Percentiles rank a stretch among this genome's conserved stretches.
Conservation (phyloP, 1,140 invertebrate genomes). For the Sitobion miscanthi region DNA sequence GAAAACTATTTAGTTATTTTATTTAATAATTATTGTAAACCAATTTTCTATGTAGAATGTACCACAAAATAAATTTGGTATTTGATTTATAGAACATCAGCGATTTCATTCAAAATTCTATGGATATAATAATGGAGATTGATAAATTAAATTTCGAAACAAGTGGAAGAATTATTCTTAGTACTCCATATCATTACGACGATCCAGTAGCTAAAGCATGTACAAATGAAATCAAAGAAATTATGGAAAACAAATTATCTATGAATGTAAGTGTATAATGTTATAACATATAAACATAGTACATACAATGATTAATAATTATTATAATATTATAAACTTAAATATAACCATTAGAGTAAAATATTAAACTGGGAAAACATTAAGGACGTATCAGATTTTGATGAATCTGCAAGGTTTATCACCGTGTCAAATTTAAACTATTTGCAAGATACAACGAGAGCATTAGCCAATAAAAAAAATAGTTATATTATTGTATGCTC, state of each 20-base stretch:
- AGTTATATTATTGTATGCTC: conserved; percentile 14
- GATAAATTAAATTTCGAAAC: neutral
- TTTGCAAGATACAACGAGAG: neutral
- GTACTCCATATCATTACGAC: conserved; percentile 13
- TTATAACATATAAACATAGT: too few relatives aligned
- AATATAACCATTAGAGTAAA: neutral
- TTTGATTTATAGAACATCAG: neutral
- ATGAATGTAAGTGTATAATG: neutral
- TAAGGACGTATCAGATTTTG: neutral
- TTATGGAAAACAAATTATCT: neutral
- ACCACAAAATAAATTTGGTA: neutral
- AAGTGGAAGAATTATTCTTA: neutral
- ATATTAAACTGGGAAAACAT: neutral
- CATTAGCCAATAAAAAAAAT: neutral
- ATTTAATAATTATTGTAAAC: too few relatives aligned
- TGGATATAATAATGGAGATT: neutral
- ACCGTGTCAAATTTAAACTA: neutral
- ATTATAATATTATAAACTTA: neutral
- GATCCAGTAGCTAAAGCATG: neutral
- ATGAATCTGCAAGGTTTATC: neutral
- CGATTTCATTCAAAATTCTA: neutral
- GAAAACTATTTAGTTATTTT: too few relatives aligned
- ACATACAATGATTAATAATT: neutral
- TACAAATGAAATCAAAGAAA: neutral
- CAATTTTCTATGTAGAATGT: too few relatives aligned